Percentiles rank a stretch among this genome's conserved stretches.
Evolutionary conservation across 2,888 invertebrate genomes (phyloP).

Genomic region (Pecten maximus): DNA sequence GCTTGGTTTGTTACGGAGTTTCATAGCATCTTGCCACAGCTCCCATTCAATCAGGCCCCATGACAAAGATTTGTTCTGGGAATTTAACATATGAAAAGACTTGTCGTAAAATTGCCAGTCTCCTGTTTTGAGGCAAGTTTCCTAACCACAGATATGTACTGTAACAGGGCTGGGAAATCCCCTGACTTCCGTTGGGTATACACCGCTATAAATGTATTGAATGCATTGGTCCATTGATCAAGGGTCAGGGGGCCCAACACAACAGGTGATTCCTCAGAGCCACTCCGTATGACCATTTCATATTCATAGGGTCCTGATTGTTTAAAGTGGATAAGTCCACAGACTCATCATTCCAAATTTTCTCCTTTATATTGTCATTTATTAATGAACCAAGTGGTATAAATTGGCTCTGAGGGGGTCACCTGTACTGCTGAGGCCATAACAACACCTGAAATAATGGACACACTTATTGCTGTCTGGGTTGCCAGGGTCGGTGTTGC

Average conservation of each 20-base stretch:
- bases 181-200: not conserved
- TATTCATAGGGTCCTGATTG: not conserved
- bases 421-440: not conserved
- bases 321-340: conserved; percentile 39
- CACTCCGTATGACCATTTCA: not conserved
- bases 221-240: not conserved
- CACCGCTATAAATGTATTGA: not conserved
- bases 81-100: not conserved
- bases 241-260: not conserved
- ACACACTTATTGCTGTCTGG: not conserved
- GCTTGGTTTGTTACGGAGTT: not conserved
- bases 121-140: not conserved
- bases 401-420: not conserved
- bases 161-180: not conserved
- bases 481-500: not conserved
- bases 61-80: not conserved
- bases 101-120: not conserved
- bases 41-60: not conserved
- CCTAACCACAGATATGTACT: not conserved
- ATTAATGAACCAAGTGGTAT: conserved; percentile 46
- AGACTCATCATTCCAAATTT: conserved; percentile 41
- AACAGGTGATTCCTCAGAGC: not conserved
- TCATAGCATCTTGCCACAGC: not conserved
- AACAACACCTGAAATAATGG: not conserved
- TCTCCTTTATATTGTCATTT: conserved; percentile 47